Evolutionary conservation across 1,140 invertebrate species (phyloP), one percentile per base, ranked within the genome.

Genomic region (Heliconius congener): DNA sequence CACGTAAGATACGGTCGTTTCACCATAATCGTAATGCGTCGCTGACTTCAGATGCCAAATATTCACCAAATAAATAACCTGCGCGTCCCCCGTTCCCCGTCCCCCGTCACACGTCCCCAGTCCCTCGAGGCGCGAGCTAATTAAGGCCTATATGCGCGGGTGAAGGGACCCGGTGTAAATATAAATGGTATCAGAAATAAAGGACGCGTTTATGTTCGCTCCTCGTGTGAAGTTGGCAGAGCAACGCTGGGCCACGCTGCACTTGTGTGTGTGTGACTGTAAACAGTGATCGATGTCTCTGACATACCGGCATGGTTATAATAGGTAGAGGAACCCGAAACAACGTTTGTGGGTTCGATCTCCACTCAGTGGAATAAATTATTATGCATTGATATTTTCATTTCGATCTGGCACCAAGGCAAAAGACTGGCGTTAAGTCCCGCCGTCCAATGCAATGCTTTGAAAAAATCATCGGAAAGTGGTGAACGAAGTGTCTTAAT

Each of bases 171-270:
- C n/a, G 19, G 34, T 37, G 55, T 57, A 23, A 57, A 57, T 57
- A 57, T 57, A 57, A n/a, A 23, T 57, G n/a, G n/a, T 57, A 23
- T 70, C n/a, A 37, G 8, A 42, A 70, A 70, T 76, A 76, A 70
- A 76, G 74, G 60, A 66, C 66, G 70, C 34, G 66, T 57, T 23
- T 74, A n/a, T 70, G 66, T 77, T 19, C 19, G 6, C 55, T 70
- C 70, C 75, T 77, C 39, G 73, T 34, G 74, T 79, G 76, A 37
- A 78, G 71, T 81, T 81, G 71, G 57, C 74, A 75, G 34, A 19
- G 19, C 6, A 1, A 42, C 23, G 57, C 74, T 72, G 34, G 34
- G 34, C 11, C 34, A 6, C 0, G 75, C 23, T 46, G 19, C 52
- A 55, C 16, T n/a, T 60, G n/a, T 42, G 8, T 1, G 8, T 13